Percentiles rank a stretch among this genome's conserved stretches.
These are phyloP conservation scores for Callyntrura guangdongensis DNA, from an alignment of 2,888 invertebrate species.

Conservation along the genomic window DNA sequence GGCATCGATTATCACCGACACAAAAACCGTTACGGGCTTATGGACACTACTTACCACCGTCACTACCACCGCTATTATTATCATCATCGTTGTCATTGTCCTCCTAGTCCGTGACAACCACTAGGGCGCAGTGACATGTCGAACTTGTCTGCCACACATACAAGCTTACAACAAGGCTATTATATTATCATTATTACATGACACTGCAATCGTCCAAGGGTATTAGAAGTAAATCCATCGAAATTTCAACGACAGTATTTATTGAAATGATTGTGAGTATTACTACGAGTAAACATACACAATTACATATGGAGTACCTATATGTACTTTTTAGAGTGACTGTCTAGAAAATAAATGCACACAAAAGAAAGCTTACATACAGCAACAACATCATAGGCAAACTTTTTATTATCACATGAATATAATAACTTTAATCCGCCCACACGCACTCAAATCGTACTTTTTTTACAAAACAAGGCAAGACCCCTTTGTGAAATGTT, in stretches of 20 bases:
- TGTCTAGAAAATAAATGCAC: conserved; percentile 1
- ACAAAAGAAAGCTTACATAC: background rate
- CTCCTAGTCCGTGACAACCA: background rate
- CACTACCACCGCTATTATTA: background rate
- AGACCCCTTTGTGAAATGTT: conserved; percentile 23
- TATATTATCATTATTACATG: conserved; percentile 28
- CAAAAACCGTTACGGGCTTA: conserved; percentile 49
- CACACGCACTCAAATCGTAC: conserved; percentile 3
- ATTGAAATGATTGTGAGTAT: background rate
- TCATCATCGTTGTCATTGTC: too few relatives aligned
- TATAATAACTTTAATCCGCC: background rate
- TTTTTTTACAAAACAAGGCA: conserved; percentile 3
- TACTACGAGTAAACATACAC: background rate
- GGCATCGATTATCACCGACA: conserved; percentile 74
- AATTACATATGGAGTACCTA: background rate
- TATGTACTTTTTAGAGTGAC: conserved; percentile 4
- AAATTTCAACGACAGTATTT: background rate
- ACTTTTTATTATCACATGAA: background rate
- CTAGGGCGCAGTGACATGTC: background rate
- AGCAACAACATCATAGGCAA: too few relatives aligned
- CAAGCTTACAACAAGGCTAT: background rate
- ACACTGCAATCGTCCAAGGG: background rate
- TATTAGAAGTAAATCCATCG: conserved; percentile 24
- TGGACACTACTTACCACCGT: conserved; percentile 35
- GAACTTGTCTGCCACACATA: background rate